Base-by-base conservation (phyloP, 2,797 vertebrate genomes). In the Channallabes apus region DNA sequence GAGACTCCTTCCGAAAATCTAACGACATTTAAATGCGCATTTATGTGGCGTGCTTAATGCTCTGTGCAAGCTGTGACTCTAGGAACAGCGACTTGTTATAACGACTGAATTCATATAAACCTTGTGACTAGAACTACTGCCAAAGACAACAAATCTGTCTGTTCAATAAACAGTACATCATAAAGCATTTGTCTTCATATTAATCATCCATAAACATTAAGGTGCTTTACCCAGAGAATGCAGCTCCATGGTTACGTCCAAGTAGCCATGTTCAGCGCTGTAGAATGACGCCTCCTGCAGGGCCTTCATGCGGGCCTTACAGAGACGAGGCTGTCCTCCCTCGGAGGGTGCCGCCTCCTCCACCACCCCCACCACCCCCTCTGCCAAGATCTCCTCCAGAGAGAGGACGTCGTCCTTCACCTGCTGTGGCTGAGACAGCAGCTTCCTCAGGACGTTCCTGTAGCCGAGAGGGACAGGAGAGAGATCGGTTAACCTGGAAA, bases 161-260 rank as follows among this genome's bases (percentile, higher is more conserved):
- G 12, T 46, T 72, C 38, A n/a, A 24, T 76, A 6, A 54, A 35
- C 27, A 51, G 3, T 15, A 56, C 0, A 22, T 58, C 18, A 77
- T 32, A 12, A 32, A 20, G 15, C 15, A 75, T 29, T 22, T 41
- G 3, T 56, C 27, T 3, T 17, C 46, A 32, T 76, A 76, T 32
- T 58, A 18, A 8, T 27, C 17, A 22, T 76, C 27, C 20, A 24
- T 38, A 6, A 24, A 72, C 32, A 46, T n/a, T 17, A 51, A 12
- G 35, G 54, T 51, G 32, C 32, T 54, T 80, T 93, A 99, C 98
- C 98, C 27, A 99, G 93, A 0, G 95, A 94, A 89, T 96, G 91
- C 54, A 99, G 96, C 95, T 99, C 98, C 97, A 99, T 96, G 92
- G 98, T 99, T 94, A 99, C 98, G 65, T 99, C 98, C 85, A 99